phyloP scores from a whole-genome alignment of 2,888 invertebrate genomes.

The Auanema freiburgensis region DNA sequence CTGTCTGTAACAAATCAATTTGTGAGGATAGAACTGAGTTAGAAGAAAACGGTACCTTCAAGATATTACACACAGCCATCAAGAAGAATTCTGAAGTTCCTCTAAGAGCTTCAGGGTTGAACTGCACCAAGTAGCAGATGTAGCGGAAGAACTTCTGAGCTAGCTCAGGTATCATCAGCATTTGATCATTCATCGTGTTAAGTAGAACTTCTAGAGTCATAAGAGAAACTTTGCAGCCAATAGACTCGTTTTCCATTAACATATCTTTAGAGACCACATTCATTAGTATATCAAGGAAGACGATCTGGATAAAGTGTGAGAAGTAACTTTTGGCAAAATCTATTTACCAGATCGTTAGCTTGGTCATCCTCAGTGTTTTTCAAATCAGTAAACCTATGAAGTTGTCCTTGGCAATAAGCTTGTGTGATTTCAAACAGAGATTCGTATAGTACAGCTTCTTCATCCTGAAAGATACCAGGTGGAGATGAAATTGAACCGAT shows the following conservation, averaged over 20 bases:
- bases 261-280: slow-evolving; percentile 72
- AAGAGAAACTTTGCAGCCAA: slow-evolving; percentile 28
- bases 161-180: slow-evolving; percentile 69
- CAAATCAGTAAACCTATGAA: slow-evolving; percentile 28
- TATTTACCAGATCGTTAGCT: slow-evolving; percentile 35
- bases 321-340: background rate
- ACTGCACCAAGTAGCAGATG: slow-evolving; percentile 73
- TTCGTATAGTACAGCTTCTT: slow-evolving; percentile 30
- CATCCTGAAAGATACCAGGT: slow-evolving; percentile 21
- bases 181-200: slow-evolving; percentile 76
- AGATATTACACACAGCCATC: slow-evolving; percentile 63
- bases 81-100: slow-evolving; percentile 63
- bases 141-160: slow-evolving; percentile 69
- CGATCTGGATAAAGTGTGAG: slow-evolving; percentile 68
- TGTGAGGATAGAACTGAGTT: background rate
- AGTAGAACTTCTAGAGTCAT: slow-evolving; percentile 73
- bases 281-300: slow-evolving; percentile 78
- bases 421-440: slow-evolving; percentile 35
- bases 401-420: slow-evolving; percentile 37
- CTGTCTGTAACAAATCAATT: slow-evolving; percentile 14
- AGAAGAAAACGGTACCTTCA: too few relatives aligned
- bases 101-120: slow-evolving; percentile 73
- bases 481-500: background rate
- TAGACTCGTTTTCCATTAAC: slow-evolving; percentile 30
- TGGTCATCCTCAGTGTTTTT: slow-evolving; percentile 40